Evolutionary conservation across 1,140 invertebrate species (phyloP).

Genomic region (Mycetomoellerius zeteki): DNA sequence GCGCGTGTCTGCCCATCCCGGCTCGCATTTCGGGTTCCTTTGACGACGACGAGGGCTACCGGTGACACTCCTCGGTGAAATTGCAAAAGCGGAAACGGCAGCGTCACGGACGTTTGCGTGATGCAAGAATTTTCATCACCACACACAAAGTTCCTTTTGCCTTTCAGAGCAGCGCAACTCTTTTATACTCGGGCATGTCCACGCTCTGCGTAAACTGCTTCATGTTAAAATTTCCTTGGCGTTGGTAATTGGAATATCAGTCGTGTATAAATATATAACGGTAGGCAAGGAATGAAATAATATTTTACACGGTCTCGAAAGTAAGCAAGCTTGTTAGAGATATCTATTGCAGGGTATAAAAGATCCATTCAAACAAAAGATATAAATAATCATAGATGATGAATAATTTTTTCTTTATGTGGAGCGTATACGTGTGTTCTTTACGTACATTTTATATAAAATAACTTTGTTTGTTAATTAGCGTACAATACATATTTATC

Average conservation of each 20-base stretch:
- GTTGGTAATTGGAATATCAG: constrained; percentile 43
- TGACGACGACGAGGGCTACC: constrained; percentile 51
- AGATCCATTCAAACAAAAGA: constrained; percentile 4
- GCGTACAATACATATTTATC: neutral
- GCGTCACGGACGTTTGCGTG: constrained; percentile 59
- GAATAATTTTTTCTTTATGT: neutral
- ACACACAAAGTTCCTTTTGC: constrained; percentile 44
- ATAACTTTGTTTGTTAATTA: neutral
- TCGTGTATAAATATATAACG: constrained; percentile 23
- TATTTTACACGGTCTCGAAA: neutral
- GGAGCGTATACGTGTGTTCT: neutral
- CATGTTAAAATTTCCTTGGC: constrained; percentile 47
- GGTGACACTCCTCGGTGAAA: constrained; percentile 62
- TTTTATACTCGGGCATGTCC: constrained; percentile 44
- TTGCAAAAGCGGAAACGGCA: constrained; percentile 63
- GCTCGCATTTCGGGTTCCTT: constrained; percentile 48
- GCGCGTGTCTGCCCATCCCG: constrained; percentile 25
- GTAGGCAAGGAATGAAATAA: constrained; percentile 2
- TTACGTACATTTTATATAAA: neutral
- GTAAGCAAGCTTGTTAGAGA: neutral
- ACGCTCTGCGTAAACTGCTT: constrained; percentile 49
- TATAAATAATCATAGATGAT: neutral
- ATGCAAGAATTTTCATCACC: constrained; percentile 64
- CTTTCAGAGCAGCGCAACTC: constrained; percentile 32
- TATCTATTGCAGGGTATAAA: neutral